Evolutionary conservation across 1,140 invertebrate species (phyloP).

Genomic region (Polyergus mexicanus): DNA sequence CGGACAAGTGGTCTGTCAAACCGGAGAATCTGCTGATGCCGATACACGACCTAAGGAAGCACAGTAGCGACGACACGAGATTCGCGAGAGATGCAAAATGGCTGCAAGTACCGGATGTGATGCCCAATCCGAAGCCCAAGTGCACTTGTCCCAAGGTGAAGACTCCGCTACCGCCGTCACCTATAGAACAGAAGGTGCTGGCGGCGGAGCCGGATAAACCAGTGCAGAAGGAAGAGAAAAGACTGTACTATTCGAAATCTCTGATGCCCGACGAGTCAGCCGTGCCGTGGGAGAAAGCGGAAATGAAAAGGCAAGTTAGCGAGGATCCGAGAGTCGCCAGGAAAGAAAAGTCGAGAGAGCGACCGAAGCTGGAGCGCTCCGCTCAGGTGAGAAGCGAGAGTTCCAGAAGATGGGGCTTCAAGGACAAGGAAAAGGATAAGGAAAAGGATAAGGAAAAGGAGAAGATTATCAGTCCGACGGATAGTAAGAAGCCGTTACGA

Average conservation of each 20-base stretch:
- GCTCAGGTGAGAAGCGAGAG: slow-evolving; percentile 59
- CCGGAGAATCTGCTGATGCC: slow-evolving; percentile 73
- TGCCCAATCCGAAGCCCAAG: slow-evolving; percentile 82
- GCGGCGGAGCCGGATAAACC: slow-evolving; percentile 36
- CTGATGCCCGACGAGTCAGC: slow-evolving; percentile 61
- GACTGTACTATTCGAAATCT: slow-evolving; percentile 73
- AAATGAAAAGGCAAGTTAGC: slow-evolving; percentile 81
- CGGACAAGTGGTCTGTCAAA: slow-evolving; percentile 83
- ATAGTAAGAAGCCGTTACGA: slow-evolving; percentile 73
- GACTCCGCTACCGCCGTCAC: slow-evolving; percentile 72
- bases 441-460: slow-evolving; percentile 63
- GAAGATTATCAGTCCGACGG: slow-evolving; percentile 76
- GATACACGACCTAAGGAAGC: slow-evolving; percentile 83
- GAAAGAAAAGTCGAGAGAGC: slow-evolving; percentile 63
- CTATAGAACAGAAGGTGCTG: slow-evolving; percentile 11
- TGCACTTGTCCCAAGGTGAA: slow-evolving; percentile 83
- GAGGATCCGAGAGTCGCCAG: slow-evolving; percentile 68
- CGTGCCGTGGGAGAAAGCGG: slow-evolving; percentile 68
- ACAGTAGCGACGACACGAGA: slow-evolving; percentile 83
- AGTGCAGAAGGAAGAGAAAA: slow-evolving; percentile 74
- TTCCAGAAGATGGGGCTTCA: slow-evolving; percentile 50
- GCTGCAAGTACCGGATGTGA: slow-evolving; percentile 82
- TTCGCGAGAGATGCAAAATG: slow-evolving; percentile 80
- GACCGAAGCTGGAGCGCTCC: slow-evolving; percentile 69
- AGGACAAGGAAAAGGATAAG: slow-evolving; percentile 57